Percentiles rank a stretch among this genome's conserved stretches.
These are phyloP conservation scores for Anguilla marmorata DNA, from an alignment of 2,797 vertebrate species.

Conservation along the genomic window DNA sequence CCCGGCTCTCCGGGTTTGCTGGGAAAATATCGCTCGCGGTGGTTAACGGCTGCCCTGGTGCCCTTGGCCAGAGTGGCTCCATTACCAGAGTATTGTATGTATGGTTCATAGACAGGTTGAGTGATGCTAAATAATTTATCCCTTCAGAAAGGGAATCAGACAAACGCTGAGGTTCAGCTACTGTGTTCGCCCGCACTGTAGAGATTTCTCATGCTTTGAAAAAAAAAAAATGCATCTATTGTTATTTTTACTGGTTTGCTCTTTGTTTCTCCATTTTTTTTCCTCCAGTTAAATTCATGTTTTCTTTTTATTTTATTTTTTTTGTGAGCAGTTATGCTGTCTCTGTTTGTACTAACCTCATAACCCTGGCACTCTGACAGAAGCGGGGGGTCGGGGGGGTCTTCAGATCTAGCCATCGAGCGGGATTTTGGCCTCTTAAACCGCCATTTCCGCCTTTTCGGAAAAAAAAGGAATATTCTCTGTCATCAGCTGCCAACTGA, in stretches of 20 bases:
- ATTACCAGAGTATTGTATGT: conserved; percentile 33
- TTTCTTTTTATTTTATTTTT: not conserved
- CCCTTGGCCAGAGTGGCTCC: conserved; percentile 30
- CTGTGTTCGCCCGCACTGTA: not conserved
- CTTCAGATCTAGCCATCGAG: not conserved
- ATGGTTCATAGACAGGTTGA: conserved; percentile 29
- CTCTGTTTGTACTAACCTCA: not conserved
- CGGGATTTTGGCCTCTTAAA: not conserved
- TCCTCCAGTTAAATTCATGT: not conserved
- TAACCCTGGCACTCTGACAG: not conserved
- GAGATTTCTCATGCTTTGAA: not conserved
- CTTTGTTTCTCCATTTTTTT: not conserved
- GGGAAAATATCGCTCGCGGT: conserved; percentile 31
- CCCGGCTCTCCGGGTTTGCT: not conserved
- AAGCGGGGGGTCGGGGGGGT: not conserved
- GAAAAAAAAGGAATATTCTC: not conserved
- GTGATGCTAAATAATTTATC: conserved; percentile 32
- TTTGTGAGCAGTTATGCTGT: not conserved
- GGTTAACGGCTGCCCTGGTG: conserved; percentile 10
- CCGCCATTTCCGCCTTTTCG: not conserved
- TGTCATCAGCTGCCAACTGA: not conserved
- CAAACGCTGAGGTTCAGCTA: conserved; percentile 2
- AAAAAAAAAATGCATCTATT: not conserved
- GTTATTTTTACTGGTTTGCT: too few relatives aligned
- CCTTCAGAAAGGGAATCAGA: conserved; percentile 9